Evolutionary conservation across 2,888 invertebrate genomes (phyloP).

Genomic region (Hydrotaea diabolus): DNA sequence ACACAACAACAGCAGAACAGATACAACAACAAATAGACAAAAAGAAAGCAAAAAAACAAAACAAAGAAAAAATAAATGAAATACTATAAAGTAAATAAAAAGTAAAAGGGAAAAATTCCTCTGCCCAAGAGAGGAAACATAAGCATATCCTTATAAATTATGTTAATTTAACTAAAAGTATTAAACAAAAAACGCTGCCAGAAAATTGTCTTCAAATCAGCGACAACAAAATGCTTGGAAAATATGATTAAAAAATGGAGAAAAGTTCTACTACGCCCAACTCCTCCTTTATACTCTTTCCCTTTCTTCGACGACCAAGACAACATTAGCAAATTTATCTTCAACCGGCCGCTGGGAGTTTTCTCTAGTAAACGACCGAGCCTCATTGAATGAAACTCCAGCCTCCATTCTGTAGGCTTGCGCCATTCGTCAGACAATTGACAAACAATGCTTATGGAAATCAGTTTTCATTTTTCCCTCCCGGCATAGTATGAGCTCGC

Average conservation of each 20-base stretch:
- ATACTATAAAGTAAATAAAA: neutral
- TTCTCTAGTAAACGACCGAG: too few relatives aligned
- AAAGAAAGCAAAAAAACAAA: conserved; percentile 46
- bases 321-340: neutral
- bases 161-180: conserved; percentile 65
- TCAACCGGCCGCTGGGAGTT: too few relatives aligned
- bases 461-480: neutral
- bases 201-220: neutral
- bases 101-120: conserved; percentile 39
- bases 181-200: conserved; percentile 38
- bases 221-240: neutral
- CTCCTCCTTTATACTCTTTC: too few relatives aligned
- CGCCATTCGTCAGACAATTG: conserved; percentile 43
- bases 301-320: too few relatives aligned
- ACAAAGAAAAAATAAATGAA: conserved; percentile 14
- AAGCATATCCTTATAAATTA: conserved; percentile 64
- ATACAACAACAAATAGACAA: conserved; percentile 57
- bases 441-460: conserved; percentile 45
- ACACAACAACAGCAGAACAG: conserved; percentile 31
- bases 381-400: too few relatives aligned
- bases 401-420: neutral
- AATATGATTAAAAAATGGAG: neutral
- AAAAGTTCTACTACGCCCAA: neutral
- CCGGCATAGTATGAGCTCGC: neutral
- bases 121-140: neutral